Base-by-base conservation (phyloP, 2,888 invertebrate genomes). In the Mayetiola destructor region DNA sequence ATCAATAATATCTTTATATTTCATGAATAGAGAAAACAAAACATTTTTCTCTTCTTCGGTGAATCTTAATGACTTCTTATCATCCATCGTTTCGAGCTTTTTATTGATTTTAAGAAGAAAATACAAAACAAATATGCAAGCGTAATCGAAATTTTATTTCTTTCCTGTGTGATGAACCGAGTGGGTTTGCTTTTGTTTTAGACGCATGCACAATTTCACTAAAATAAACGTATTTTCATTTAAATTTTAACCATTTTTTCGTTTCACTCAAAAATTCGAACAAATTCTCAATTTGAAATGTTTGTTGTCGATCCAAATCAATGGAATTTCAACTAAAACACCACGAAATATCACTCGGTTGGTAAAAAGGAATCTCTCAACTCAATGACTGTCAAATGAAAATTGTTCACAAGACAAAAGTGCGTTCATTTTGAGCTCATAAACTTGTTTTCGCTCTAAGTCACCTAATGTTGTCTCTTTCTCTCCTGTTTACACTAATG, bases 1-100 rank as follows among this genome's bases (percentile, higher is more conserved):
- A 62, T 72, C 71, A 61, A 72, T 72, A 53, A 72, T 66, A 55
- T 71, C 68, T 58, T 71, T 69, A 60, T 72, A 70, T 61, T 65
- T 61, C 30, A 67, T 65, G 60, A 71, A 72, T 16, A 72, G 61
- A 3, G 61, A 59, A 60, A 69, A 71, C 2, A 72, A 63, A 29
- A 71, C 67, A 10, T 67, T 66, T 62, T 72, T 72, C 59, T 72
- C 72, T 56, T 69, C 70, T 56, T 66, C 66, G 3, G 72, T 71
- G 59, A 70, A 72, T 23, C 72, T 69, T 12, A 54, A 30, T 32
- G 36, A 18, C 56, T 59, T 59, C 20, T 56, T 56, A 32, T 59
- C 57, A 42, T 37, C 20, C 40, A 36, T 55, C 23, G 12, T 35
- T 18, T 10, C 14, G 32, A 18, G 10, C 21, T 42, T 5, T 20